Conservation (phyloP, 2,888 invertebrate genomes). For the Eurytoma adleriae region DNA sequence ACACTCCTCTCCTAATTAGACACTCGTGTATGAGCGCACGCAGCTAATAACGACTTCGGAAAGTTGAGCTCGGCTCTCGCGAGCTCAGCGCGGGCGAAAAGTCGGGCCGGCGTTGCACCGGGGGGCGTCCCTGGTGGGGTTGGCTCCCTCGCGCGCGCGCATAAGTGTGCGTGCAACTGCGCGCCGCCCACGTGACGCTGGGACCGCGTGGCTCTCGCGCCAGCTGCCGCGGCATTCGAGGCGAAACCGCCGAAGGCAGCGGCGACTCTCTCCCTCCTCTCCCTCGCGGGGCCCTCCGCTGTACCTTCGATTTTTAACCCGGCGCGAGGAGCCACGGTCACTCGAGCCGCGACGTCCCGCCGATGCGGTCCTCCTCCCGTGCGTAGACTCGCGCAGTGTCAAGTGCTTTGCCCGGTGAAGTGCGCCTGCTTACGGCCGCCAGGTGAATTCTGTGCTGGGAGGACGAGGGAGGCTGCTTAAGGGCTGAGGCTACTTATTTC, state of each 20-base stretch:
- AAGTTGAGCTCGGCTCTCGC: no score
- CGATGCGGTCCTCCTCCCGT: neutral
- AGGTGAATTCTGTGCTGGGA: neutral
- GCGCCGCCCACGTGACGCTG: constrained; percentile 45
- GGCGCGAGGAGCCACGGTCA: neutral
- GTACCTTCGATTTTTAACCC: neutral
- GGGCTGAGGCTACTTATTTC: neutral
- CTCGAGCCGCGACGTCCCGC: neutral
- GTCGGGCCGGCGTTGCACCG: no score
- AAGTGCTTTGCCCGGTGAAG: neutral
- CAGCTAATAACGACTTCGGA: no score
- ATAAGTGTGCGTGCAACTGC: neutral
- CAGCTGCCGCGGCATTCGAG: constrained; percentile 47
- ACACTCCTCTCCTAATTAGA: no score
- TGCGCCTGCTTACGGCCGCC: neutral
- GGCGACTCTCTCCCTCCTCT: neutral
- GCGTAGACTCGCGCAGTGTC: neutral
- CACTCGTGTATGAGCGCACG: no score
- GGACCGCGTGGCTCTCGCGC: constrained; percentile 35
- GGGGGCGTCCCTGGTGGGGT: no score
- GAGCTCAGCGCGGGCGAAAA: no score
- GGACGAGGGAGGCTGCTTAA: neutral
- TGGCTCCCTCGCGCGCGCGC: neutral
- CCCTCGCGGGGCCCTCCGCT: neutral
- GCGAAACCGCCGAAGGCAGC: constrained; percentile 47